Conservation (phyloP, 2,888 invertebrate genomes). For the Apamea monoglypha region DNA sequence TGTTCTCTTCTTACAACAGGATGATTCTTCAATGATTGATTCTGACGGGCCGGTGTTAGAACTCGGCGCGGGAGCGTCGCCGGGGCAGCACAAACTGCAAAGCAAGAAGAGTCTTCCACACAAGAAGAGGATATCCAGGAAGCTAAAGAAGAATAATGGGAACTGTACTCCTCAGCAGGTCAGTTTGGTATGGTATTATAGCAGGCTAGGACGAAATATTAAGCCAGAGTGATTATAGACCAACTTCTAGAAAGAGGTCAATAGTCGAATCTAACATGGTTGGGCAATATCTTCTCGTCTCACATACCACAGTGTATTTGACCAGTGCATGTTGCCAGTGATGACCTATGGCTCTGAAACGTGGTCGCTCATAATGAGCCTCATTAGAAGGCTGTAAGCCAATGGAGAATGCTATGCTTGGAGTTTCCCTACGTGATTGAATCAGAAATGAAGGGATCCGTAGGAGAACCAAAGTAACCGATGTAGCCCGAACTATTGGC, state of each 20-base stretch:
- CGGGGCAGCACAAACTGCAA: conserved; percentile 78
- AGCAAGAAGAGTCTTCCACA: conserved; percentile 94
- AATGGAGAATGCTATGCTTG: too few species aligned
- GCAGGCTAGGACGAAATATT: neutral
- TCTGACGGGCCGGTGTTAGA: conserved; percentile 78
- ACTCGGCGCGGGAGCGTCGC: conserved; percentile 74
- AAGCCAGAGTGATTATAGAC: neutral
- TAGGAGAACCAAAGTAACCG: too few species aligned
- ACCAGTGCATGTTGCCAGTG: neutral
- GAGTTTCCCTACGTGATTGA: too few species aligned
- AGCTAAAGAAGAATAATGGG: conserved; percentile 88
- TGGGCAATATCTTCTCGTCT: neutral
- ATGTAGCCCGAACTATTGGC: too few species aligned
- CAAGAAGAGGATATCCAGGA: conserved; percentile 95
- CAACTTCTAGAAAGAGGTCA: neutral
- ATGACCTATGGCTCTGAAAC: neutral
- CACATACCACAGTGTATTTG: neutral
- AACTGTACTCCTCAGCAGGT: conserved; percentile 85
- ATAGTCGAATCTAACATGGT: neutral
- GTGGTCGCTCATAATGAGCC: too few species aligned
- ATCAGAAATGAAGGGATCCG: too few species aligned
- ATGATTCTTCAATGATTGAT: conserved; percentile 74
- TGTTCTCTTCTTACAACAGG: conserved; percentile 61
- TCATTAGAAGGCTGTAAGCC: too few species aligned
- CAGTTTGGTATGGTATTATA: neutral